A percentile compares a stretch with the other conserved stretches of the same genome.
phyloP scores from a whole-genome alignment of 2,888 invertebrate species.

The Teleogryllus oceanicus region DNA sequence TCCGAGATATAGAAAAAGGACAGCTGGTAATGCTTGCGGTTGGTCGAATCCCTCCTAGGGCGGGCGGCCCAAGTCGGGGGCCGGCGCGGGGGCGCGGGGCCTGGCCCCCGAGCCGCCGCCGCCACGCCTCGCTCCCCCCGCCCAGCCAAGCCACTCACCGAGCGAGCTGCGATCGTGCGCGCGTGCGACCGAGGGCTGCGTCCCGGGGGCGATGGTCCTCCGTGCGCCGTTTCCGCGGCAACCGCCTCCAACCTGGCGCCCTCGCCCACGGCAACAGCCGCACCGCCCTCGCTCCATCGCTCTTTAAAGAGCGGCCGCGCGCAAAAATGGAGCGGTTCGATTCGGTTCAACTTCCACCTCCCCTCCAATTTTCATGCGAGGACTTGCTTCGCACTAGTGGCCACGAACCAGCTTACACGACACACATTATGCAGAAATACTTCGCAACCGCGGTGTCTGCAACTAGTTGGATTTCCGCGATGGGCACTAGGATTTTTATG shows the following conservation, averaged over 20 bases:
- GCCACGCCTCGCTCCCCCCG: neutral
- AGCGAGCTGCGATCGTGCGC: constrained; percentile 9
- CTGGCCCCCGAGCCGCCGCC: neutral
- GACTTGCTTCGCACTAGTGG: too few species aligned
- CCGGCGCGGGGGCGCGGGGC: neutral
- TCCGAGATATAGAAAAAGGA: too few species aligned
- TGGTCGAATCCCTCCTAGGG: too few species aligned
- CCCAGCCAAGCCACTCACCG: neutral
- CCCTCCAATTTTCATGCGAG: neutral
- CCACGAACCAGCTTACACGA: too few species aligned
- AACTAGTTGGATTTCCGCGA: too few species aligned
- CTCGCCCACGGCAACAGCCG: neutral
- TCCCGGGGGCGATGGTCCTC: constrained; percentile 10
- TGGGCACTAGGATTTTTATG: too few species aligned
- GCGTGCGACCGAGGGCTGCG: constrained; percentile 6
- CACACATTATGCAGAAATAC: too few species aligned
- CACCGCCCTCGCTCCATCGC: neutral
- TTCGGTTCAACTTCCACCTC: neutral
- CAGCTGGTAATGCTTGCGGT: too few species aligned
- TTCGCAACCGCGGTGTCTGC: too few species aligned
- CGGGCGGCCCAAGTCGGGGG: neutral
- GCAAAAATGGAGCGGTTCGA: neutral
- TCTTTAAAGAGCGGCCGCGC: neutral
- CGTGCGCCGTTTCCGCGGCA: constrained; percentile 1
- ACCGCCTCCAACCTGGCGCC: neutral